phyloP scores from a whole-genome alignment of 2,797 vertebrate species.

The Esox lucius region DNA sequence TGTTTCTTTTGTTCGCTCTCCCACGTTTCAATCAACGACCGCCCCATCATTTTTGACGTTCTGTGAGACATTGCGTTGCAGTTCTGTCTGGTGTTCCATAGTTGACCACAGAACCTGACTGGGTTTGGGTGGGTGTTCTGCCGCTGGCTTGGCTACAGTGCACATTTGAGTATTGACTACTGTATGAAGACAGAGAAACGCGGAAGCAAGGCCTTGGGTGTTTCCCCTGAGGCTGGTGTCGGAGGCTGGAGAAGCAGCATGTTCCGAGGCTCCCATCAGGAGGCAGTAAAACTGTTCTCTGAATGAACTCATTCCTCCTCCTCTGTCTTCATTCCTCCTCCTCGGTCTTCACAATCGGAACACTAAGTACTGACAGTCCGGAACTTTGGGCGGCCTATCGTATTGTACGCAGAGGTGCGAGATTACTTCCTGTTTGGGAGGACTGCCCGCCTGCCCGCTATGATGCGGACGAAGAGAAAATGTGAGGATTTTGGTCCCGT shows the following conservation, averaged over 20 bases:
- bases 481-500: slow-evolving; percentile 18
- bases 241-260: background rate
- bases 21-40: background rate
- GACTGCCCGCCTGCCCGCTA: slow-evolving; percentile 14
- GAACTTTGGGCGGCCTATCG: slow-evolving; percentile 53
- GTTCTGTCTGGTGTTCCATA: background rate
- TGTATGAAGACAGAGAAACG: background rate
- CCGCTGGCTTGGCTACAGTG: background rate
- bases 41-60: background rate
- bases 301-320: slow-evolving; percentile 57
- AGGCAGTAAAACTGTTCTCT: background rate
- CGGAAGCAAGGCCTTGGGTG: background rate
- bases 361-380: slow-evolving; percentile 59
- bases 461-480: slow-evolving; percentile 28
- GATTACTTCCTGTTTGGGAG: slow-evolving; percentile 55
- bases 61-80: slow-evolving; percentile 17
- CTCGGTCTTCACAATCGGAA: slow-evolving; percentile 66
- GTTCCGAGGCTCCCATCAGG: background rate
- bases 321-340: slow-evolving; percentile 62
- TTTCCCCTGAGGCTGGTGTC: too few relatives aligned
- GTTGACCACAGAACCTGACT: background rate
- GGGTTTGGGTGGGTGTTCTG: background rate
- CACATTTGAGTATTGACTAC: background rate
- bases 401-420: slow-evolving; percentile 23
- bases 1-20: background rate